phyloP scores from a whole-genome alignment of 37 sponge, comb jelly and placozoan species.

The Diacarnus erythraeanus region DNA sequence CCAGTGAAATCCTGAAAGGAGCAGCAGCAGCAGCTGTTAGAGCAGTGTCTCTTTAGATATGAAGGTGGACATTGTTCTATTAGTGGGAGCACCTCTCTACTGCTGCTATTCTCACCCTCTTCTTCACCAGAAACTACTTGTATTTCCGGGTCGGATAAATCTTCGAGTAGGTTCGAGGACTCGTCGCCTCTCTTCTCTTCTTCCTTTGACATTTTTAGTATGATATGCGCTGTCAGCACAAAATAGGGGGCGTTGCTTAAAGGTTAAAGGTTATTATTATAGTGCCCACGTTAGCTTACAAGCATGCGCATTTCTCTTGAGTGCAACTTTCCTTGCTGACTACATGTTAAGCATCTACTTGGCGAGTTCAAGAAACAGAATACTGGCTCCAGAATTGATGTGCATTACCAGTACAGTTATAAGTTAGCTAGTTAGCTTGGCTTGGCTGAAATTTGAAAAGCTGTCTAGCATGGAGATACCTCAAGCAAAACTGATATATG shows the following conservation, averaged over 20 bases:
- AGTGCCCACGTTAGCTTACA: not conserved
- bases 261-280: not conserved
- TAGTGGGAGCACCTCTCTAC: not conserved
- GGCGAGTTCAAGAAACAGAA: no score
- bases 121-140: not conserved
- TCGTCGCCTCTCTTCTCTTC: not conserved
- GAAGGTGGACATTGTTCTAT: not conserved
- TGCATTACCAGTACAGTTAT: no score
- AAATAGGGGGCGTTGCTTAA: no score
- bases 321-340: not conserved
- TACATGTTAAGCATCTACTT: no score
- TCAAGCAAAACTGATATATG: not conserved
- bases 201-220: not conserved
- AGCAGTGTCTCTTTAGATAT: not conserved
- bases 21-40: not conserved
- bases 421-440: no score
- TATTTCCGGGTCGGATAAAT: not conserved
- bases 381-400: no score
- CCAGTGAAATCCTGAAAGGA: not conserved
- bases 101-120: not conserved
- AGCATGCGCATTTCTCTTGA: not conserved
- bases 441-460: no score
- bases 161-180: not conserved
- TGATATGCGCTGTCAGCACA: not conserved
- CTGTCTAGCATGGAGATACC: constrained; percentile 4